Evolutionary conservation across 1,140 invertebrate species (phyloP), one percentile per base, ranked within the genome.

Genomic region (Lordiphosa collinella): DNA sequence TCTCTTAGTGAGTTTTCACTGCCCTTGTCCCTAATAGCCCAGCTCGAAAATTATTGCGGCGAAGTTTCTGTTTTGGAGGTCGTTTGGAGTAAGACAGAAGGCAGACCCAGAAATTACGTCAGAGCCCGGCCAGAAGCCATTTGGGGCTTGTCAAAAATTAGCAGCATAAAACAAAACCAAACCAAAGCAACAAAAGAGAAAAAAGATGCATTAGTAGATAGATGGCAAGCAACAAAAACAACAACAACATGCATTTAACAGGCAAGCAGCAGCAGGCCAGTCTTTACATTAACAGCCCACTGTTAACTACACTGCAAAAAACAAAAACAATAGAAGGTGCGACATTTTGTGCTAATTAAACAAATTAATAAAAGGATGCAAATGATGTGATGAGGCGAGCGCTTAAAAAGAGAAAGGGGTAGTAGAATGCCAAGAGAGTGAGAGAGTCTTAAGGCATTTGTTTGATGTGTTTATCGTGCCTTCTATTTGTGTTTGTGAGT

Each of bases 111-210:
- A 11, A 59, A 70, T 82, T 82, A 82, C 76, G 76, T 82, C 76
- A 82, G 76, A 80, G 49, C 22, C 22, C 22, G 25, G 7, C 62
- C 53, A 60, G 54, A 43, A 68, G 64, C 79, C 71, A 76, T 68
- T 84, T 67, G 72, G 54, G 78, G 62, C 58, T 84, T 61, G 76
- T 84, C 76, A 76, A 82, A 29, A 82, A 82, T 84, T 84, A 82
- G 60, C 75, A 82, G 48, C 22, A 36, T 41, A 46, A 64, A 51
- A 59, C 65, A 63, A 11, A 65, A 79, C 37, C 56, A 74, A 69
- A 29, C n/a, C 35, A 48, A 38, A 50, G 54, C 18, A 47, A 52
- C 10, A 53, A 32, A 29, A 76, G 31, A 48, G 29, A 65, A 60
- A 54, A 32, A 38, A 43, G 52, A 72, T 71, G 67, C 68, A 80